These are phyloP conservation scores for Manis javanica DNA, from an alignment of 2,797 vertebrate species.

Conservation along the genomic window DNA sequence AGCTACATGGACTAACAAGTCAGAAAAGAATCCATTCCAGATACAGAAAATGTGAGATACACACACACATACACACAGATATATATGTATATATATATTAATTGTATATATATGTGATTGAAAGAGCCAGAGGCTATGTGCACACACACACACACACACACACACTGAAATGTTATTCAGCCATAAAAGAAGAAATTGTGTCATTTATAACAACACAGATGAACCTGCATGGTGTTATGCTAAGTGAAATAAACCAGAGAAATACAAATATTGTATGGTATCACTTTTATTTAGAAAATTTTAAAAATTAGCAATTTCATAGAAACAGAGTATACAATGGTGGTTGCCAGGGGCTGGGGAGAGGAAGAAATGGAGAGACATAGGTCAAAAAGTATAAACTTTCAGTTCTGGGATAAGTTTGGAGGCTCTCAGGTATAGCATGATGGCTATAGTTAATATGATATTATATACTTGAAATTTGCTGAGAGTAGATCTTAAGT, in stretches of 20 bases:
- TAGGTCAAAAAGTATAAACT: neutral
- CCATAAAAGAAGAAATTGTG: neutral
- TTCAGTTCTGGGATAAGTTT: neutral
- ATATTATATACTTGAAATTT: neutral
- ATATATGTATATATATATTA: no score
- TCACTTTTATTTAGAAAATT: neutral
- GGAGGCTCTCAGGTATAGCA: neutral
- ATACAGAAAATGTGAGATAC: neutral
- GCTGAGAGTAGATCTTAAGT: neutral
- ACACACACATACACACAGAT: neutral
- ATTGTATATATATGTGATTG: no score
- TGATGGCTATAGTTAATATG: neutral
- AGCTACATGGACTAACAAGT: neutral
- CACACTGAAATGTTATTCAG: no score
- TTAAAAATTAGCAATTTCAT: neutral
- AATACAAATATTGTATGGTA: neutral
- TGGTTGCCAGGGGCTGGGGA: neutral
- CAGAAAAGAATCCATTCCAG: neutral
- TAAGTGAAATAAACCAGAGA: neutral
- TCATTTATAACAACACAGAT: neutral
- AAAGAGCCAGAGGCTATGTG: no score
- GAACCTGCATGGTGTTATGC: neutral
- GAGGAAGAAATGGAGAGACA: neutral
- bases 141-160: no score
- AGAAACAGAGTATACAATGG: neutral